Base-by-base conservation (phyloP, 2,113 vertebrate genomes). In the Stigmatopora nigra region DNA sequence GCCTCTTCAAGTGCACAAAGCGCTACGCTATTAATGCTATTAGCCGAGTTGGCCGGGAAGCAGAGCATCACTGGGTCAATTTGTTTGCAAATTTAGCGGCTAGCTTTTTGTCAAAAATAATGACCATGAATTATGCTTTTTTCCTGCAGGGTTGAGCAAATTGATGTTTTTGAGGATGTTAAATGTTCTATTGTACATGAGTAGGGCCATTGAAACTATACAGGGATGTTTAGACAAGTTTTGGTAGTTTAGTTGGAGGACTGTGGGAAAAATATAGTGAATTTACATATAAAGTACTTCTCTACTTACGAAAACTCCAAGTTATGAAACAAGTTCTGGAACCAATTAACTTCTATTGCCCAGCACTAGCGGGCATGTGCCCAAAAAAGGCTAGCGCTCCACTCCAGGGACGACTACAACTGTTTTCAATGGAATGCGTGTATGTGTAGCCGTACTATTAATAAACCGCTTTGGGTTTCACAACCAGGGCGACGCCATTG, bases 341-440 rank as follows among this genome's bases (percentile, higher is more conserved):
- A 41, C 49, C 19, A 67, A 19, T 7, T 59, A 20, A 7, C 31
- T 61, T 38, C 19, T 69, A 60, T 70, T 63, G 78, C 65, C 74
- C 71, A 76, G 63, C 61, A 64, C 81, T 77, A 76, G 70, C 78
- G 80, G 75, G 71, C 82, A 78, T 79, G 87, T 87, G 78, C 81
- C 89, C 81, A 89, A 91, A 91, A 90, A 90, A 86, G 88, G 84
- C 67, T 61, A 69, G 61, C 22, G 46, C 46, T 78, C 68, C 61
- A 69, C 72, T 74, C 61, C 31, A 75, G 59, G 57, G 77, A 70
- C 72, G 77, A 78, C 72, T 79, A 70, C 79, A 76, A 71, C 77
- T 78, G 72, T 58, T 75, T 82, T 71, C 61, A 64, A 36, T 67
- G 65, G 69, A 84, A 65, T 53, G 63, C 62, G 63, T 61, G 35